These are phyloP conservation scores for Chionomys nivalis DNA, from an alignment of 2,113 vertebrate genomes.

Conservation along the genomic window DNA sequence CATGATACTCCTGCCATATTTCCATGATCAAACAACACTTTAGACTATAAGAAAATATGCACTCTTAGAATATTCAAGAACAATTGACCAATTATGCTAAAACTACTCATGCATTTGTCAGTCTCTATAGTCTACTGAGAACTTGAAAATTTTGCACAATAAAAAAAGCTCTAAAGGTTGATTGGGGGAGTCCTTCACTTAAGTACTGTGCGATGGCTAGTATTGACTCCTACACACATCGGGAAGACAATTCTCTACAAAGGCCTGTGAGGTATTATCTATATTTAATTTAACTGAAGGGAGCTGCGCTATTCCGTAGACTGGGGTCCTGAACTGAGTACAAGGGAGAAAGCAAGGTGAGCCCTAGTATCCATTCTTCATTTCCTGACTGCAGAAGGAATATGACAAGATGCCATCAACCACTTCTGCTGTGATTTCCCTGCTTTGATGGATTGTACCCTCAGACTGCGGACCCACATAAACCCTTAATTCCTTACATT, in stretches of 20 bases:
- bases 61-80: neutral
- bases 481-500: neutral
- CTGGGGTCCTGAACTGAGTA: neutral
- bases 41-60: neutral
- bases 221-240: neutral
- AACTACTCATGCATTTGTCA: neutral
- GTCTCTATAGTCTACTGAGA: neutral
- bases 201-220: neutral
- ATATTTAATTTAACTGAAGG: neutral
- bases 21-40: neutral
- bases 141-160: neutral
- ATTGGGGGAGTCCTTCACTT: neutral
- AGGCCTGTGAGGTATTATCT: neutral
- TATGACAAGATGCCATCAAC: neutral
- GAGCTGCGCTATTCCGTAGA: too few species aligned
- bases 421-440: too few species aligned
- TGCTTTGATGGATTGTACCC: neutral
- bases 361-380: neutral
- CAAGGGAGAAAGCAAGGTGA: neutral
- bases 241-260: too few species aligned
- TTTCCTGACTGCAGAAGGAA: neutral
- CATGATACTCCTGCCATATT: slow-evolving; percentile 28
- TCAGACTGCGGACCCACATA: neutral
- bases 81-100: neutral
- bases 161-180: neutral